phyloP scores from a whole-genome alignment of 1,140 invertebrate genomes.

The Ruditapes philippinarum region DNA sequence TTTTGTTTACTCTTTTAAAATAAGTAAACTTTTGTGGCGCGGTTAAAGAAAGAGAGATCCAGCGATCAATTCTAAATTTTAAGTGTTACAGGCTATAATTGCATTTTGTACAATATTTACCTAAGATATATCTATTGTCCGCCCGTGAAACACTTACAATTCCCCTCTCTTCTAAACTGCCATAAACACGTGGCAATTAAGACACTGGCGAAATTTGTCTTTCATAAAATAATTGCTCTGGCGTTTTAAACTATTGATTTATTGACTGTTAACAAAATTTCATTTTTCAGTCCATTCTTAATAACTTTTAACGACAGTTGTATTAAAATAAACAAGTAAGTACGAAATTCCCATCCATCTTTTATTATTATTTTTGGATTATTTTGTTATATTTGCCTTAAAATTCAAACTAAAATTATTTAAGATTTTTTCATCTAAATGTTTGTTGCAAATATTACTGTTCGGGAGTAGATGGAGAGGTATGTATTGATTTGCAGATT shows the following conservation, averaged over 20 bases:
- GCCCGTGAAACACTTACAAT: background rate
- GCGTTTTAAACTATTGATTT: background rate
- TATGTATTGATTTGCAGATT: too few species aligned
- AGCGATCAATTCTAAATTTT: conserved; percentile 5
- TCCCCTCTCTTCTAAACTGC: background rate
- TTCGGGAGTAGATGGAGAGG: too few species aligned
- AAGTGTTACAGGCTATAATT: background rate
- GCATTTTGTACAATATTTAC: background rate
- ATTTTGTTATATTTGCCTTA: too few species aligned
- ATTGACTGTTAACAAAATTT: background rate
- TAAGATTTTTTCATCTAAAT: too few species aligned
- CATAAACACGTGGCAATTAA: background rate
- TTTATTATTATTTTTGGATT: background rate
- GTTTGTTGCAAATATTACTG: too few species aligned
- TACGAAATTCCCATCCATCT: background rate
- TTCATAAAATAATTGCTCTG: background rate
- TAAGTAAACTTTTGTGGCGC: background rate
- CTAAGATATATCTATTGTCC: background rate
- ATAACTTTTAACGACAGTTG: background rate
- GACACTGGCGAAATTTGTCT: background rate
- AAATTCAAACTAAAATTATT: too few species aligned
- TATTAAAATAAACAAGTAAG: background rate
- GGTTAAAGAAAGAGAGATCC: background rate
- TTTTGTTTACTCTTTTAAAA: conserved; percentile 6
- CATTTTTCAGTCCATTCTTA: background rate